Evolutionary conservation across 53 echinoderm and acorn worm genomes (phyloP).

Genomic region (Paracentrotus lividus): DNA sequence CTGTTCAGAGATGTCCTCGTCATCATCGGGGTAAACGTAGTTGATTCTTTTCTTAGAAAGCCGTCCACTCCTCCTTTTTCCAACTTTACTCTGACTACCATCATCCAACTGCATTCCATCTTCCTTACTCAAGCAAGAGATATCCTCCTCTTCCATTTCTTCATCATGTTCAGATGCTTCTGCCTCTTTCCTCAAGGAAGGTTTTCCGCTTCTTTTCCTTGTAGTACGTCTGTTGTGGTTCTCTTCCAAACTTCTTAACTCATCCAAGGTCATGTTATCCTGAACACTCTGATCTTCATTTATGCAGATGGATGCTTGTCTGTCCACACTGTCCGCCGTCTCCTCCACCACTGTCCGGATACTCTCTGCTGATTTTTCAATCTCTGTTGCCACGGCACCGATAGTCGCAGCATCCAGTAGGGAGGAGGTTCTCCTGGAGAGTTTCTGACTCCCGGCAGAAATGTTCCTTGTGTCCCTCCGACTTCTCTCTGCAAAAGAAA

Average conservation of each 20-base stretch:
- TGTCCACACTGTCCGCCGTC: neutral
- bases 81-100: neutral
- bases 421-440: slow-evolving; percentile 38
- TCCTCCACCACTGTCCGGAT: slow-evolving; percentile 33
- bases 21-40: neutral
- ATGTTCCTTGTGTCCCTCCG: slow-evolving; percentile 25
- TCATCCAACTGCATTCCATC: neutral
- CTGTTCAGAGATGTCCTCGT: no score
- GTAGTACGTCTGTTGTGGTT: neutral
- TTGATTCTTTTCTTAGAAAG: neutral
- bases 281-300: neutral
- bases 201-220: no score
- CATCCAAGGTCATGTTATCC: neutral
- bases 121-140: neutral
- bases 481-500: neutral
- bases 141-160: neutral
- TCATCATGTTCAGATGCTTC: neutral
- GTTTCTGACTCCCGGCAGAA: neutral
- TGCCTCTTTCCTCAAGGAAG: no score
- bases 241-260: neutral
- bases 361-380: slow-evolving; percentile 5
- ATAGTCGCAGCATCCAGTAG: slow-evolving; percentile 25
- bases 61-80: slow-evolving; percentile 27
- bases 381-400: slow-evolving; percentile 11
- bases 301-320: neutral